These are phyloP conservation scores for Phrynosoma platyrhinos DNA, from an alignment of 2,113 vertebrate genomes.

Conservation along the genomic window DNA sequence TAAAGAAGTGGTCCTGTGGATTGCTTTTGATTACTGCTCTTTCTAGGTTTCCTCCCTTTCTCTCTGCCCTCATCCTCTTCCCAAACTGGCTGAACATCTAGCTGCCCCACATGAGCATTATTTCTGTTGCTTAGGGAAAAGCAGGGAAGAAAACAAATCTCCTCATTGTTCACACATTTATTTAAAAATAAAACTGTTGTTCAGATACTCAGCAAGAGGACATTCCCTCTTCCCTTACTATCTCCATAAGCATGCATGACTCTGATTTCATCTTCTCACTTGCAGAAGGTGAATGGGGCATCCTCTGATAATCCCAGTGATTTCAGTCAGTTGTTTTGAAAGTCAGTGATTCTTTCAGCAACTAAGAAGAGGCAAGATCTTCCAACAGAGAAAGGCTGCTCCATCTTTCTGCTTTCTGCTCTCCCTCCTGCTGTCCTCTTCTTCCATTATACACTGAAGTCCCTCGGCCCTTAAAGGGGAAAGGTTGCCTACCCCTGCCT, in stretches of 20 bases:
- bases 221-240: constrained; percentile 23
- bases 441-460: background rate
- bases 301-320: constrained; percentile 22
- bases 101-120: constrained; percentile 21
- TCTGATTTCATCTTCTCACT: constrained; percentile 39
- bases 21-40: constrained; percentile 18
- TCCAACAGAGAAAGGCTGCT: constrained; percentile 20
- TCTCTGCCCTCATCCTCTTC: too few species aligned
- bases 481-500: too few species aligned
- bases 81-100: constrained; percentile 27
- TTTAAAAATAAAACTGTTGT: constrained; percentile 37
- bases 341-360: constrained; percentile 12
- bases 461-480: too few species aligned
- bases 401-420: background rate
- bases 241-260: constrained; percentile 15
- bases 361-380: background rate
- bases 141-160: background rate
- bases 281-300: constrained; percentile 40
- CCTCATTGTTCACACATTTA: constrained; percentile 33
- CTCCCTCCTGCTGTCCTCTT: background rate
- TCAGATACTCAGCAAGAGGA: constrained; percentile 24
- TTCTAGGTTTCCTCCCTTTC: background rate
- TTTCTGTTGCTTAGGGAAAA: constrained; percentile 30
- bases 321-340: constrained; percentile 43
- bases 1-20: constrained; percentile 31